These are phyloP conservation scores for Spicauda simplicius DNA, from an alignment of 2,888 invertebrate species.

Conservation along the genomic window DNA sequence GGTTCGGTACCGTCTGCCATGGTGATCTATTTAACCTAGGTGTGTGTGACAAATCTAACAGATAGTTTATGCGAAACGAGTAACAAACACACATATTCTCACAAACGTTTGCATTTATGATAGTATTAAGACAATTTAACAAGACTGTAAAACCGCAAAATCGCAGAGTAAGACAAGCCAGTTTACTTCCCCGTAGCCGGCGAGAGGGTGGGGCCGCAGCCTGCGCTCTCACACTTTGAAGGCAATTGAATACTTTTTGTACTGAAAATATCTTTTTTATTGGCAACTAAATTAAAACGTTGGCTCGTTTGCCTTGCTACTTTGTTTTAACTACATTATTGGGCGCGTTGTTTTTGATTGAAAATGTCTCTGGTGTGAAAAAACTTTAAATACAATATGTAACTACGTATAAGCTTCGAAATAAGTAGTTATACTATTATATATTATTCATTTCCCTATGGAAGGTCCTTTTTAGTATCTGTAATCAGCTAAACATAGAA, in stretches of 20 bases:
- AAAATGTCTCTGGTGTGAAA: slow-evolving; percentile 5
- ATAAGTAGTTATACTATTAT: no score
- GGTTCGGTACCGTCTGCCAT: no score
- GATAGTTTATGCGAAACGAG: no score
- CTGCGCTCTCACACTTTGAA: slow-evolving; percentile 32
- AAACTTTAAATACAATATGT: not conserved
- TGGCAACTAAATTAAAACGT: slow-evolving; percentile 37
- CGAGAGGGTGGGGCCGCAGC: slow-evolving; percentile 4
- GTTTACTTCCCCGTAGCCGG: not conserved
- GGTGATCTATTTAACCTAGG: no score
- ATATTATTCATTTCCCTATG: no score
- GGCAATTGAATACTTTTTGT: slow-evolving; percentile 36
- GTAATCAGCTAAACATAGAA: no score
- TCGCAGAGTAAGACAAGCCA: not conserved
- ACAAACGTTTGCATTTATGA: no score
- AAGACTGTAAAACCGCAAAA: not conserved
- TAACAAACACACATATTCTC: no score
- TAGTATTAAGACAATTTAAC: no score
- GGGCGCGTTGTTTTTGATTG: slow-evolving; percentile 4
- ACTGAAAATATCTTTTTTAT: slow-evolving; percentile 37
- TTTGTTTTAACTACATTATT: slow-evolving; percentile 33
- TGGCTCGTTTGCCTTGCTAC: slow-evolving; percentile 29
- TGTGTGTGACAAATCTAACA: no score
- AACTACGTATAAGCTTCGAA: not conserved
- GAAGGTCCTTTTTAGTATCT: no score